These are phyloP conservation scores for Thamnophis sirtalis DNA, from an alignment of 2,113 vertebrate species.

Conservation along the genomic window DNA sequence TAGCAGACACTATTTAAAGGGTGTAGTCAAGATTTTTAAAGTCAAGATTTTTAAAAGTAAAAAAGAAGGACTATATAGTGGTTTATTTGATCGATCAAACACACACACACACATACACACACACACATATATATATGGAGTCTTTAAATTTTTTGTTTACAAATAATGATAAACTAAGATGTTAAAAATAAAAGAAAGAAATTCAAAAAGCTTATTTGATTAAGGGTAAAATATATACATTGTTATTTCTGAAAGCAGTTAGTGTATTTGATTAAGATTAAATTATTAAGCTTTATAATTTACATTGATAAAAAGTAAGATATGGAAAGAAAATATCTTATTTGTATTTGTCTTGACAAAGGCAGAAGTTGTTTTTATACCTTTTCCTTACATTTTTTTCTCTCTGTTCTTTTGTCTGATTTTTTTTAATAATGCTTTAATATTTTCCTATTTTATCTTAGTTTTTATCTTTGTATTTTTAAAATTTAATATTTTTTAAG, in stretches of 20 bases:
- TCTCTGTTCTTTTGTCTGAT: neutral
- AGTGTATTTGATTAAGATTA: neutral
- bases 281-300: neutral
- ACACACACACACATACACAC: too few species aligned
- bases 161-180: neutral
- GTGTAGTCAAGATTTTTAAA: neutral
- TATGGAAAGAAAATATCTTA: neutral
- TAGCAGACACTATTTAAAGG: neutral
- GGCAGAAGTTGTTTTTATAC: neutral
- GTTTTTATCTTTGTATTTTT: neutral
- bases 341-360: neutral
- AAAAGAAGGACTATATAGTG: neutral
- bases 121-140: too few species aligned
- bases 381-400: neutral
- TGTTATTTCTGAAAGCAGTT: neutral
- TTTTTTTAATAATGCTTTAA: neutral
- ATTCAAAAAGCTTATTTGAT: neutral
- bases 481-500: too few species aligned
- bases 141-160: neutral
- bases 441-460: neutral
- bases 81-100: neutral
- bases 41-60: neutral
- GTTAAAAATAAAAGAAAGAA: neutral
- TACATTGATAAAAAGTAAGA: neutral
- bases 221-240: neutral